phyloP scores from a whole-genome alignment of 2,888 invertebrate species.

The Homarus gammarus region DNA sequence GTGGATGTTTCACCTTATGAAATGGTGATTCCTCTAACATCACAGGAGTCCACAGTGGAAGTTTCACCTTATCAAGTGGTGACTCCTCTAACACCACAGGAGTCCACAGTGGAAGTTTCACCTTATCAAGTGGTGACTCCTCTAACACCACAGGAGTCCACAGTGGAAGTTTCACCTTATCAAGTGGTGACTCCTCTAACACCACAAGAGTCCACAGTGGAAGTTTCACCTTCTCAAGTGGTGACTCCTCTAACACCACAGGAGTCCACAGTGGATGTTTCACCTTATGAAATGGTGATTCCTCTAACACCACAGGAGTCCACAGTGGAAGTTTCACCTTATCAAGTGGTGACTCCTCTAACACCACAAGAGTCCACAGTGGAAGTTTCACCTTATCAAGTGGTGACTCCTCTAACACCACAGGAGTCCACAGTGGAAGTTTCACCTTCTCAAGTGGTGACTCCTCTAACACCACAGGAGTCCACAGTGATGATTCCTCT shows the following conservation, averaged over 20 bases:
- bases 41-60: background rate
- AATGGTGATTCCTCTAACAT: background rate
- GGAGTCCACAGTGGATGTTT: background rate
- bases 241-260: background rate
- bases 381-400: too few relatives aligned
- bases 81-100: background rate
- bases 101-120: background rate
- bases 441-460: too few relatives aligned
- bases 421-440: too few relatives aligned
- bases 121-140: background rate
- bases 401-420: too few relatives aligned
- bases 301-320: background rate
- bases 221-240: too few relatives aligned
- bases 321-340: too few relatives aligned
- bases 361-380: too few relatives aligned
- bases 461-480: too few relatives aligned
- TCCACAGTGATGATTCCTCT: too few relatives aligned
- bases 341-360: too few relatives aligned
- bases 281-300: background rate
- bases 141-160: background rate
- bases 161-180: too few relatives aligned
- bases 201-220: background rate
- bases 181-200: background rate
- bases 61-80: background rate
- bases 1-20: too few relatives aligned